Conservation (phyloP, 2,888 invertebrate genomes). For the Scaptodrosophila latifasciaeformis region DNA sequence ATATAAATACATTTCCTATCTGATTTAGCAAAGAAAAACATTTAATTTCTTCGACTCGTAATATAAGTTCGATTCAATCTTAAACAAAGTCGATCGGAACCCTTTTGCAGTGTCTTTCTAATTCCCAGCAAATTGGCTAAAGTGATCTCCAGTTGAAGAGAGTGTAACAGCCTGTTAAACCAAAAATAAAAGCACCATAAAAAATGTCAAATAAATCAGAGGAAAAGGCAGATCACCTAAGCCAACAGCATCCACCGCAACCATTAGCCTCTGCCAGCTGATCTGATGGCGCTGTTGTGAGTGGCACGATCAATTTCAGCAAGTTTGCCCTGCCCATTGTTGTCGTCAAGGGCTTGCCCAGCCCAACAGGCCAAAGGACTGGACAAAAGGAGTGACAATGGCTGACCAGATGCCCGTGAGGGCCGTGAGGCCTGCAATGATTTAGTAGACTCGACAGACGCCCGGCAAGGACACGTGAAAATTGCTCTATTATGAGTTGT, state of each 20-base stretch:
- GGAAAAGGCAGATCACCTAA: background rate
- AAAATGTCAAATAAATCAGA: slow-evolving; percentile 30
- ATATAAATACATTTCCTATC: too few relatives aligned
- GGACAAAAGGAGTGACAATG: slow-evolving; percentile 49
- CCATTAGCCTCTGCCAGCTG: background rate
- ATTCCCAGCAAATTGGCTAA: too few relatives aligned
- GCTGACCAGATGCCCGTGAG: slow-evolving; percentile 35
- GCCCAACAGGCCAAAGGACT: too few relatives aligned
- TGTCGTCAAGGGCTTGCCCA: slow-evolving; percentile 23
- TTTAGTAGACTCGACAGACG: slow-evolving; percentile 49
- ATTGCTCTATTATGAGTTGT: slow-evolving; percentile 73
- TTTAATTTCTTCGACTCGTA: too few relatives aligned
- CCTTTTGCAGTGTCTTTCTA: too few relatives aligned
- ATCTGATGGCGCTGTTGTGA: slow-evolving; percentile 25
- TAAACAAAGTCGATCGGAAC: too few relatives aligned
- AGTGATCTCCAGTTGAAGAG: too few relatives aligned
- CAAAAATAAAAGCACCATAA: slow-evolving; percentile 39
- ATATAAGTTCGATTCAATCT: too few relatives aligned
- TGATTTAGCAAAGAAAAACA: too few relatives aligned
- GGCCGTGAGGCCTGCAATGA: slow-evolving; percentile 26
- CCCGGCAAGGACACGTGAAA: slow-evolving; percentile 69
- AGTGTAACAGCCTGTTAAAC: slow-evolving; percentile 32
- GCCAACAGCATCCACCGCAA: background rate
- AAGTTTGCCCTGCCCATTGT: too few relatives aligned
- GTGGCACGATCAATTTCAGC: slow-evolving; percentile 65